These are phyloP conservation scores for Metallyticus violacea DNA, from an alignment of 2,888 invertebrate genomes.

Conservation along the genomic window DNA sequence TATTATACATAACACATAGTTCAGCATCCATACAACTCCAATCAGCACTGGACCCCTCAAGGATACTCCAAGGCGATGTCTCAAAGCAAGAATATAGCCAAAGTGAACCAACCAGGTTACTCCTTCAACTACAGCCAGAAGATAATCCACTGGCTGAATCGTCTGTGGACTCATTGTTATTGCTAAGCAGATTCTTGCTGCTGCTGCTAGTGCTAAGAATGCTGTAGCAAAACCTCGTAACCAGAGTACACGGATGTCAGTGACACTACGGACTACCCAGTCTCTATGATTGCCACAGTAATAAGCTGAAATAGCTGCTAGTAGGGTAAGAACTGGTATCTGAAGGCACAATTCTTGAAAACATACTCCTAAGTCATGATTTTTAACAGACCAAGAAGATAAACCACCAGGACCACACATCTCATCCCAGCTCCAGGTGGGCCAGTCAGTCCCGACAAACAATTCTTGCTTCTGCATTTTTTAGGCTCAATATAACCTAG, in stretches of 20 bases:
- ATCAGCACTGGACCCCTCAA: conserved; percentile 71
- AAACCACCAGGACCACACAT: conserved; percentile 74
- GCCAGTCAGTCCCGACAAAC: neutral
- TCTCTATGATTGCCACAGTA: conserved; percentile 68
- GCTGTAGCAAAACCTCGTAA: conserved; percentile 62
- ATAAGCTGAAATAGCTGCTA: conserved; percentile 77
- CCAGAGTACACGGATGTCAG: conserved; percentile 43
- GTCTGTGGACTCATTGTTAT: conserved; percentile 39
- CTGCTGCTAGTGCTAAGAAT: conserved; percentile 62
- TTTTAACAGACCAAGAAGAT: conserved; percentile 63
- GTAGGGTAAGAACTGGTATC: conserved; percentile 68
- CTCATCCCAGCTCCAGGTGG: conserved; percentile 16
- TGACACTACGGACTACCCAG: conserved; percentile 59
- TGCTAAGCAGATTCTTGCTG: conserved; percentile 44
- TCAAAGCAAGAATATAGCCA: conserved; percentile 67
- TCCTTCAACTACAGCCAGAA: conserved; percentile 66
- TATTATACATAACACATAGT: conserved; percentile 65
- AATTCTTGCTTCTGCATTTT: neutral
- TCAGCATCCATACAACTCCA: conserved; percentile 65
- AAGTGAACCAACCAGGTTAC: conserved; percentile 82
- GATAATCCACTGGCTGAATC: conserved; percentile 62
- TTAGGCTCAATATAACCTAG: neutral
- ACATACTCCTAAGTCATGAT: conserved; percentile 77
- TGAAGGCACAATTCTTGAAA: conserved; percentile 81
- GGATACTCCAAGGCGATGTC: conserved; percentile 52